Evolutionary conservation across 2,797 vertebrate genomes (phyloP), one percentile per base, ranked within the genome.

Genomic region (Myotis myotis): DNA sequence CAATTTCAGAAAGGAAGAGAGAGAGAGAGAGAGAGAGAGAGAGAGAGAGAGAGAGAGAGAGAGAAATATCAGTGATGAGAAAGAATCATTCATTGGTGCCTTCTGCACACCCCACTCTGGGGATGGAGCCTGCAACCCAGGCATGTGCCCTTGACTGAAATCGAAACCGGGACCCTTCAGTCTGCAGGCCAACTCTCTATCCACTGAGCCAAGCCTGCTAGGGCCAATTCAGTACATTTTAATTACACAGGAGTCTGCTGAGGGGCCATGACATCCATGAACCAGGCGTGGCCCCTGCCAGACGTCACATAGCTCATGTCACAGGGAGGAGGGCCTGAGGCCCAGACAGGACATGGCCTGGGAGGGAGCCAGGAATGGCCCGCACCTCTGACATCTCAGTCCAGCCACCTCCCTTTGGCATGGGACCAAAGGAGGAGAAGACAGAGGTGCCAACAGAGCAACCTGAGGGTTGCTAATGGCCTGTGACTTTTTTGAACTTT

Each of bases 171-270:
- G 25, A 62, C 60, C 12, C 12, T 62, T 62, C 60, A 28, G 25
- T 62, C 12, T 5, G 1, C 60, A 62, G 12, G 28, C 60, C 57
- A 6, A 12, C 12, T 12, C 13, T 60, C 25, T 60, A 60, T 60
- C 57, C 25, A 28, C 25, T 28, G 11, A 30, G 28, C 5, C 11
- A 62, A 30, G 60, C 28, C 60, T 30, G 60, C 12, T 13, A 30
- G 28, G 28, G 60, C 28, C 25, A 13, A 0, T 44, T 55, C 68
- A 17, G 6, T 28, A 7, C 4, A 16, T 6, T 33, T 30, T 2
- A 22, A n/a, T 17, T 1, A 0, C 3, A 9, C 12, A 2, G 0
- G 0, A 1, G 2, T 38, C 23, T 25, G 3, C 8, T 30, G 51
- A 5, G 47, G 25, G 12, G 23, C 38, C 12, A 17, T 33, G 62